Evolutionary conservation across 1,140 invertebrate species (phyloP).

Genomic region (Drosophila sucinea): DNA sequence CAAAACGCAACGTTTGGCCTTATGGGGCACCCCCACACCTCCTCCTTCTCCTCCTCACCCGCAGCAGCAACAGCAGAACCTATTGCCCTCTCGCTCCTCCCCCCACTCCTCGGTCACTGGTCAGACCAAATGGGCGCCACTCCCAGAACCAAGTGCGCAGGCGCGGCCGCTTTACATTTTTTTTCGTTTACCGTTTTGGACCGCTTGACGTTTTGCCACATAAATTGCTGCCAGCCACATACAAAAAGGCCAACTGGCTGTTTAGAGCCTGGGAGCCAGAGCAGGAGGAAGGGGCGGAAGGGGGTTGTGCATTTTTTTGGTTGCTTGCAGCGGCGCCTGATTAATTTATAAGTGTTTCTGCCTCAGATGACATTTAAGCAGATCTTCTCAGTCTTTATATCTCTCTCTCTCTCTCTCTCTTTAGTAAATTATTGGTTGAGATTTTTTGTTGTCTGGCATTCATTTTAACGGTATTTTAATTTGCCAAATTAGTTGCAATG

Average conservation of each 20-base stretch:
- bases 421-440: no score
- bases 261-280: neutral
- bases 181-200: constrained; percentile 58
- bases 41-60: neutral
- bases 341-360: constrained; percentile 56
- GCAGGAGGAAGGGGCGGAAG: neutral
- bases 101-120: neutral
- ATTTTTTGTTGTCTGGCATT: constrained; percentile 12
- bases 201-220: constrained; percentile 62
- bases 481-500: constrained; percentile 17
- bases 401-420: neutral
- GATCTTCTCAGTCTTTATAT: neutral
- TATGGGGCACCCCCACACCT: constrained; percentile 14
- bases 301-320: constrained; percentile 29
- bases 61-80: no score
- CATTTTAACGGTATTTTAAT: constrained; percentile 48
- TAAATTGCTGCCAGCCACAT: constrained; percentile 52
- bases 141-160: constrained; percentile 52
- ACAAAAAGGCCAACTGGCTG: constrained; percentile 23
- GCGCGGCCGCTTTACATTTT: constrained; percentile 55
- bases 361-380: constrained; percentile 45
- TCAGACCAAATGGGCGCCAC: constrained; percentile 55
- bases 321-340: constrained; percentile 33
- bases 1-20: constrained; percentile 66
- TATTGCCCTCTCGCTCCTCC: neutral